Evolutionary conservation across 2,888 invertebrate species (phyloP).

Genomic region (Lithophane socia): DNA sequence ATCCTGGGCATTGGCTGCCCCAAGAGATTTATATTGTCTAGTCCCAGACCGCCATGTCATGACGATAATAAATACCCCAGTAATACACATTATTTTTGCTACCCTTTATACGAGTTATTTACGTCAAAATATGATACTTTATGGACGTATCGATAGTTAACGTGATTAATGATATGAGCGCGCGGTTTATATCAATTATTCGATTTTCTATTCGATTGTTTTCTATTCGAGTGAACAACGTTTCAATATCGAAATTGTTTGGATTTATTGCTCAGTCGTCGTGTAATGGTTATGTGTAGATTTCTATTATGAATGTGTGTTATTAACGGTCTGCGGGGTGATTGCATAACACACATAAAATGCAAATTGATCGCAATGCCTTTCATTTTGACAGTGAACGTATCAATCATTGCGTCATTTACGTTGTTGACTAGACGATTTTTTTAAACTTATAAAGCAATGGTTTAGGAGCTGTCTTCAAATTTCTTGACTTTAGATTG

Average conservation of each 20-base stretch:
- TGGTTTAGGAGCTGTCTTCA: background rate
- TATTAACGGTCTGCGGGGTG: conserved; percentile 13
- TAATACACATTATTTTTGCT: conserved; percentile 64
- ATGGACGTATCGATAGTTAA: conserved; percentile 77
- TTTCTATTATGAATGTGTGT: conserved; percentile 34
- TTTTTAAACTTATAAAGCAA: background rate
- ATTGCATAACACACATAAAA: background rate
- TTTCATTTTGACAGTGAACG: background rate
- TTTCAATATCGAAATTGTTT: conserved; percentile 71
- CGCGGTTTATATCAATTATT: conserved; percentile 81
- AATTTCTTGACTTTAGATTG: background rate
- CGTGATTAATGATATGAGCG: conserved; percentile 78
- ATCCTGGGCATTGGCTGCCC: conserved; percentile 71
- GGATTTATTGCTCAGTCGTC: conserved; percentile 62
- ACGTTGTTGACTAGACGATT: background rate
- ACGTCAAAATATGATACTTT: conserved; percentile 77
- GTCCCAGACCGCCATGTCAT: conserved; percentile 74
- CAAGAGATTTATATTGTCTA: conserved; percentile 79
- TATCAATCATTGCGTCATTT: background rate
- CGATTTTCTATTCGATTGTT: conserved; percentile 78
- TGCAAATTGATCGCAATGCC: background rate
- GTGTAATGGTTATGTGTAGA: conserved; percentile 46
- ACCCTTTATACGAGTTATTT: conserved; percentile 71
- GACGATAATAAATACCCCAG: conserved; percentile 72
- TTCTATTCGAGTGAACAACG: conserved; percentile 71